Conservation (phyloP, 2,797 vertebrate genomes). For the Spinibarbus caldwelli region DNA sequence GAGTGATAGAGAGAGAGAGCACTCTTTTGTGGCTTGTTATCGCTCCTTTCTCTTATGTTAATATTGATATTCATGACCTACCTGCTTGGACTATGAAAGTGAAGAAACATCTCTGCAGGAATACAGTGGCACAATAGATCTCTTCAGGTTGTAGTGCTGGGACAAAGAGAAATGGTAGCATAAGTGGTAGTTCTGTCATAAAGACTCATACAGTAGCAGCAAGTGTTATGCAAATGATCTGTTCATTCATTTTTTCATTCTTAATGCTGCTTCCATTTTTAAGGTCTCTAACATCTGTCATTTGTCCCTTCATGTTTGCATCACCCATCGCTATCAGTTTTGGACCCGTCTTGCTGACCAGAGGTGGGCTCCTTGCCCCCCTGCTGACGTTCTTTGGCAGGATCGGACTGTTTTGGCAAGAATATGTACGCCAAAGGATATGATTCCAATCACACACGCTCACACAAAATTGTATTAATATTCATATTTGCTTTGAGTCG, state of each 20-base stretch:
- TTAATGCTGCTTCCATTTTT: neutral
- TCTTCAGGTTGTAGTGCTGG: neutral
- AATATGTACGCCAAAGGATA: neutral
- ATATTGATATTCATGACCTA: constrained; percentile 20
- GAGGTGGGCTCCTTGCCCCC: neutral
- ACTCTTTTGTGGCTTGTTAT: constrained; percentile 14
- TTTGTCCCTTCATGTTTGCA: neutral
- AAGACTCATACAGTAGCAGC: neutral
- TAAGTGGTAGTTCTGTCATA: neutral
- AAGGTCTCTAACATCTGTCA: neutral
- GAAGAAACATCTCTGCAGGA: neutral
- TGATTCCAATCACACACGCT: neutral
- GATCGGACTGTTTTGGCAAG: neutral
- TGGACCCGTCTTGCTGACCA: neutral
- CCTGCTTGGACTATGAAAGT: constrained; percentile 5
- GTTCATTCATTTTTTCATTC: neutral
- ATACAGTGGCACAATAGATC: neutral
- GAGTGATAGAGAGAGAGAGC: constrained; percentile 6
- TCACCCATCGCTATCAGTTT: neutral
- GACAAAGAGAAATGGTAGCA: neutral
- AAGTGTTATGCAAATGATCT: neutral
- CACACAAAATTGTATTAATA: neutral
- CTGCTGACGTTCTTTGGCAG: neutral
- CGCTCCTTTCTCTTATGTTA: constrained; percentile 1
- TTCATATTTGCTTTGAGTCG: neutral